A percentile compares a stretch with the other conserved stretches of the same genome.
Conservation (phyloP, 2,888 invertebrate genomes). For the Amiota communis region DNA sequence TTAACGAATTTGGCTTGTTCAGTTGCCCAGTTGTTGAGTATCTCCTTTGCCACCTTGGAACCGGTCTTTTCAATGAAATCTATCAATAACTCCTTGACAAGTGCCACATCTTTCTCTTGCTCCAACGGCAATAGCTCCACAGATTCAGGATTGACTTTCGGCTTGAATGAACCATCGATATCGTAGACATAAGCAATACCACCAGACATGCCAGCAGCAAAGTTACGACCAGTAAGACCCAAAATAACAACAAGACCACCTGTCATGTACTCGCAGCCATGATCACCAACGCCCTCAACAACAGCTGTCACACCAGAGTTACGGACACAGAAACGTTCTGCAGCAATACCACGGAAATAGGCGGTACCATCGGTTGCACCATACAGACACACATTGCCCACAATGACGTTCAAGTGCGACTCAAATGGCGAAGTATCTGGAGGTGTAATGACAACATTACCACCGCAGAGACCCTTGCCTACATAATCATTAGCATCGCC, state of each 20-base stretch:
- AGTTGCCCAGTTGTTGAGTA: constrained; percentile 86
- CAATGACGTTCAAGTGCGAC: constrained; percentile 96
- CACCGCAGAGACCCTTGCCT: constrained; percentile 95
- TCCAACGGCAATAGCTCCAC: constrained; percentile 92
- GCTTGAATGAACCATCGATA: constrained; percentile 86
- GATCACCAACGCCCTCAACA: constrained; percentile 98
- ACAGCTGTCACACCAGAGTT: constrained; percentile 97
- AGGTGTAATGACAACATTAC: constrained; percentile 93
- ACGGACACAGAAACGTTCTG: constrained; percentile 98
- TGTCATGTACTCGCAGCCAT: constrained; percentile 99
- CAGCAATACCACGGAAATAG: constrained; percentile 96
- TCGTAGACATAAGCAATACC: constrained; percentile 97
- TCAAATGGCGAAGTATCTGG: constrained; percentile 89
- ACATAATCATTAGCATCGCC: constrained; percentile 99
- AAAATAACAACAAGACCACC: constrained; percentile 93
- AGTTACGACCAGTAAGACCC: constrained; percentile 96
- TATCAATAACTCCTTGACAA: constrained; percentile 83
- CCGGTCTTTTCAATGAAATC: constrained; percentile 93
- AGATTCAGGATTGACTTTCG: constrained; percentile 94
- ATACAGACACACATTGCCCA: constrained; percentile 97
- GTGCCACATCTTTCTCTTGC: constrained; percentile 82
- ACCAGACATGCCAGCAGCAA: constrained; percentile 98
- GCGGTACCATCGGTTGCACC: constrained; percentile 96
- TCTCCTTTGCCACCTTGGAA: constrained; percentile 85
- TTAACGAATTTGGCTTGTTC: constrained; percentile 89